Percentiles rank a stretch among this genome's conserved stretches.
These are phyloP conservation scores for Ceratosolen solmsi DNA, from an alignment of 1,140 invertebrate species.

Conservation along the genomic window DNA sequence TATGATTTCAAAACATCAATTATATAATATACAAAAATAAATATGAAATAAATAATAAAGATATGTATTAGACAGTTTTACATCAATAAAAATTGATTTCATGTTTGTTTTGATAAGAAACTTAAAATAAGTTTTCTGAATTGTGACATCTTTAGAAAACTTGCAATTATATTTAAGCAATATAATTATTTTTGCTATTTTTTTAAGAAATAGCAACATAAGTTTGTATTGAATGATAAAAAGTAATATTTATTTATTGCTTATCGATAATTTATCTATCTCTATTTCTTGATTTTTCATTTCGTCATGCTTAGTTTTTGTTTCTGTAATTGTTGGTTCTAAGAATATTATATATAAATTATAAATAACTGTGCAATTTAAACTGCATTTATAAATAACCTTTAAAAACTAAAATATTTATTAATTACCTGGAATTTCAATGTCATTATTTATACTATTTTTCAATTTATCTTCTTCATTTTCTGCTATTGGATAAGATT, in stretches of 20 bases:
- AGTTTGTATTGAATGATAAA: neutral
- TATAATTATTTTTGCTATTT: slow-evolving; percentile 12
- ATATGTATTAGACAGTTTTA: slow-evolving; percentile 8
- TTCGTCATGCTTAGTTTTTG: slow-evolving; percentile 3
- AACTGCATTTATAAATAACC: neutral
- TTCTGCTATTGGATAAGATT: slow-evolving; percentile 55
- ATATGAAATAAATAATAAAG: slow-evolving; percentile 27
- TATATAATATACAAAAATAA: no score
- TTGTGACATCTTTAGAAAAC: slow-evolving; percentile 1
- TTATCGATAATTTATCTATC: slow-evolving; percentile 43
- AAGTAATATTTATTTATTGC: slow-evolving; percentile 7
- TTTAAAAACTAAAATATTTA: neutral
- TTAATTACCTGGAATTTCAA: slow-evolving; percentile 20
- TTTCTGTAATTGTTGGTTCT: slow-evolving; percentile 21
- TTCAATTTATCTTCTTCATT: slow-evolving; percentile 45
- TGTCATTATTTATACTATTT: slow-evolving; percentile 35
- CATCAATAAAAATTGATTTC: slow-evolving; percentile 25
- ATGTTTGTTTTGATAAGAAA: neutral
- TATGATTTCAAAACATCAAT: no score
- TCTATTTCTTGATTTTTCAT: slow-evolving; percentile 48
- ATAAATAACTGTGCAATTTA: slow-evolving; percentile 42
- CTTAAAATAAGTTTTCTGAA: neutral
- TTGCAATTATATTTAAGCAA: neutral
- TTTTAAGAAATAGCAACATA: slow-evolving; percentile 19
- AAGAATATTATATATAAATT: neutral